Evolutionary conservation across 1,140 invertebrate genomes (phyloP), one percentile per base, ranked within the genome.

Genomic region (Drosophila ironensis): DNA sequence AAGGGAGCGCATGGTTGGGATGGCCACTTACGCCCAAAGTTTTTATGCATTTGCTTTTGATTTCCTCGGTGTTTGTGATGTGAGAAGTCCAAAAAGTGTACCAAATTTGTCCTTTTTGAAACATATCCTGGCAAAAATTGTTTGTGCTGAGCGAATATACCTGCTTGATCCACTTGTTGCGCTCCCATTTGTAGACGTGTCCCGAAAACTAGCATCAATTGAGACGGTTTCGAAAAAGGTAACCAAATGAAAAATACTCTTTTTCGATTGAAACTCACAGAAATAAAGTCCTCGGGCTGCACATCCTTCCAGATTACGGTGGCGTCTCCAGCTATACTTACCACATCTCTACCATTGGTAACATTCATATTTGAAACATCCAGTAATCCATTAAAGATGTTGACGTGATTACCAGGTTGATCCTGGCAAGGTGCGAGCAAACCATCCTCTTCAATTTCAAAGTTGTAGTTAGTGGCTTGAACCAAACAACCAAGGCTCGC

Each of bases 41-140:
- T 7, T 19, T 51, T 0, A 59, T 2, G 8, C 45, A 70, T 20
- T 50, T 40, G 2, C 17, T 41, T 12, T 40, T 57, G 8, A 59
- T 54, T 9, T 68, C 40, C 2, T 37, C 14, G 3, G 12, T 4
- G 16, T 67, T 67, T 4, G 1, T 45, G 2, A 69, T 42, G 12
- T 57, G 6, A 4, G 25, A 6, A 5, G 61, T 30, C 51, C 51
- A 69, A n/a, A 30, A 69, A 4, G 9, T 4, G 17, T 57, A 35
- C 50, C 42, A 56, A n/a, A 38, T 14, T 6, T 54, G 22, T 0
- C 19, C 19, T 19, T 44, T 48, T 1, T 67, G 24, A 6, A 48
- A 68, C 12, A 68, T 19, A 5, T 25, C 35, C 0, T 6, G 17
- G 38, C 60, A 69, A 25, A 69, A 30, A 16, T 69, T 44, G 6